Evolutionary conservation across 92 coral and sea anemone genomes (phyloP).

Genomic region (Palythoa heliodiscus): DNA sequence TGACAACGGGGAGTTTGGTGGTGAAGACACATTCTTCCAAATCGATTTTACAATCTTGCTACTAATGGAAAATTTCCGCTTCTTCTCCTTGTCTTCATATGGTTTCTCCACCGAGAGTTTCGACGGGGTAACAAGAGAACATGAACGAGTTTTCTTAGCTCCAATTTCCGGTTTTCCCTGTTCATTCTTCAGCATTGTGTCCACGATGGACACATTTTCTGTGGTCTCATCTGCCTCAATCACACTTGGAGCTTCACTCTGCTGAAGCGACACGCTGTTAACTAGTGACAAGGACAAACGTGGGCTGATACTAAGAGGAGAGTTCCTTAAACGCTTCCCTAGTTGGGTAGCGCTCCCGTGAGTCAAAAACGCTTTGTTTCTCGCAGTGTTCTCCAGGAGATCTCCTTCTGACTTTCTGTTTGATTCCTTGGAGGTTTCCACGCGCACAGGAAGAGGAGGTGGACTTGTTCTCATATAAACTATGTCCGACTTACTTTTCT

Average conservation of each 20-base stretch:
- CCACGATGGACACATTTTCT: not conserved
- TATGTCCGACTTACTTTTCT: slow-evolving; percentile 38
- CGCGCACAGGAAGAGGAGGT: slow-evolving; percentile 29
- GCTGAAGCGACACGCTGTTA: slow-evolving; percentile 4
- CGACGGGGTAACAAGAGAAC: not conserved
- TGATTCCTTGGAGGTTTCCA: not conserved
- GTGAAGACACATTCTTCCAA: slow-evolving; percentile 56
- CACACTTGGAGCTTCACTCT: slow-evolving; percentile 22
- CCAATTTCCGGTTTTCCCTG: not conserved
- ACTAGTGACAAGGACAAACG: slow-evolving; percentile 2
- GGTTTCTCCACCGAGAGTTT: slow-evolving; percentile 25
- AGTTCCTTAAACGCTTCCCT: slow-evolving; percentile 15
- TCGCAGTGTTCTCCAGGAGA: not conserved
- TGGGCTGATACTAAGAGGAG: not conserved
- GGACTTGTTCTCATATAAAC: slow-evolving; percentile 13
- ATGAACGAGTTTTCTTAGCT: not conserved
- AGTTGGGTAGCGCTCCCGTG: slow-evolving; percentile 25
- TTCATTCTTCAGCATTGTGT: not conserved
- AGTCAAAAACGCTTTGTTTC: slow-evolving; percentile 8
- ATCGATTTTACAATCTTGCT: slow-evolving; percentile 55
- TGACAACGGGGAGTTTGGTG: slow-evolving; percentile 30
- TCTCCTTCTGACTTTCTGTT: slow-evolving; percentile 33
- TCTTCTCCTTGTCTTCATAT: slow-evolving; percentile 40
- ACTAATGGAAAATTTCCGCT: slow-evolving; percentile 64
- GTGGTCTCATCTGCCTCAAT: not conserved